A percentile compares a stretch with the other conserved stretches of the same genome.
Evolutionary conservation across 2,113 vertebrate species (phyloP).

Genomic region (Agapornis roseicollis): DNA sequence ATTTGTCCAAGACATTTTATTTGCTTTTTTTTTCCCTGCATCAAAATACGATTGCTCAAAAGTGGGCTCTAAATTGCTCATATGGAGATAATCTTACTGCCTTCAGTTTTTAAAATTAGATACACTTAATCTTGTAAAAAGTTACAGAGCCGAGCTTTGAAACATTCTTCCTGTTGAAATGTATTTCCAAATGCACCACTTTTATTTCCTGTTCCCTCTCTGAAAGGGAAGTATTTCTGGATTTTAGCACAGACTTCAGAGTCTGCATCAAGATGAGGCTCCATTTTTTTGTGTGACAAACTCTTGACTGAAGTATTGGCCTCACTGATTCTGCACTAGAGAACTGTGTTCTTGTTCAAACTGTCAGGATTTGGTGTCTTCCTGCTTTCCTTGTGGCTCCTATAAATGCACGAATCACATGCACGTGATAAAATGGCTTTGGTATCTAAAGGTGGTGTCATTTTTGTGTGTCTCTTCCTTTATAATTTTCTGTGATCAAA

Average conservation of each 20-base stretch:
- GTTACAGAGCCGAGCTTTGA: not conserved
- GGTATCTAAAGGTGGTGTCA: not conserved
- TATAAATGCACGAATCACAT: not conserved
- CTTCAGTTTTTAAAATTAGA: not conserved
- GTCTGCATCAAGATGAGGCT: not conserved
- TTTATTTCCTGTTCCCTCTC: not conserved
- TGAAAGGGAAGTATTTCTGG: not conserved
- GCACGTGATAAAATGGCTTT: not conserved
- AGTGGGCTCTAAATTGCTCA: not conserved
- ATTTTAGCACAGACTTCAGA: not conserved
- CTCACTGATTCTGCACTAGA: not conserved
- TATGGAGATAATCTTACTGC: not conserved
- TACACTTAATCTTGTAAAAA: not conserved
- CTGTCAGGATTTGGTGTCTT: not conserved
- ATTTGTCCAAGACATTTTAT: not conserved
- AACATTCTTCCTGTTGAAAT: not conserved
- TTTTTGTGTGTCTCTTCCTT: not conserved
- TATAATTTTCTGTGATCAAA: not conserved
- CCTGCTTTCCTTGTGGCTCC: not conserved
- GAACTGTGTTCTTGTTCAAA: not conserved
- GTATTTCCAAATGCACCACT: not conserved
- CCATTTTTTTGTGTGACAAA: not conserved
- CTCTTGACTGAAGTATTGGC: not conserved
- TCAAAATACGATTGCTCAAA: not conserved
- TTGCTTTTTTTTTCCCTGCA: not conserved